Evolutionary conservation across 2,888 invertebrate genomes (phyloP).

Genomic region (Cenopis cana): DNA sequence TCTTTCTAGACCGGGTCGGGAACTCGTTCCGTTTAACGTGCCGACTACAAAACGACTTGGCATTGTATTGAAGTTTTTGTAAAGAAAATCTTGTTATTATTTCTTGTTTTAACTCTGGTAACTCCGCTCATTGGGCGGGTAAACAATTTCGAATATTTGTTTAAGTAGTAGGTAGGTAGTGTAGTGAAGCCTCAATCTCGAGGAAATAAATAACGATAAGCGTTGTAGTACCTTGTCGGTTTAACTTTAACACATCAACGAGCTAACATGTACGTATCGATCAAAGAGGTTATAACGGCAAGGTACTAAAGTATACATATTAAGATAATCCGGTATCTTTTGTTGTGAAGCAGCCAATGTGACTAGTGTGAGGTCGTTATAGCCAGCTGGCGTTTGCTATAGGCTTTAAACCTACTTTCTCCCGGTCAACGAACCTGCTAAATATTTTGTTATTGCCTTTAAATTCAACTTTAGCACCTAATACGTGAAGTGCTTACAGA

Average conservation of each 20-base stretch:
- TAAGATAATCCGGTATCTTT: background rate
- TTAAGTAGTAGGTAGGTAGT: too few relatives aligned
- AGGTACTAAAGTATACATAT: conserved; percentile 1
- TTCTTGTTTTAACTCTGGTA: conserved; percentile 55
- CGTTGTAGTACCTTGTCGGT: background rate
- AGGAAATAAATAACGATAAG: background rate
- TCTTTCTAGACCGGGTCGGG: conserved; percentile 67
- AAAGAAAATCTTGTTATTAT: conserved; percentile 70
- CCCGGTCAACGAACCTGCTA: conserved; percentile 17
- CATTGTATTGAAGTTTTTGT: conserved; percentile 72
- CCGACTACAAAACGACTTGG: conserved; percentile 64
- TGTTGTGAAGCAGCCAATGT: conserved; percentile 1
- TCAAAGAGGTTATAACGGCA: background rate
- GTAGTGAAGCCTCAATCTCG: background rate
- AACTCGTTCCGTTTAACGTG: conserved; percentile 74
- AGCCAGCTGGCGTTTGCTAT: conserved; percentile 11
- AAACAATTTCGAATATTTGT: conserved; percentile 34
- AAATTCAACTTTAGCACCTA: background rate
- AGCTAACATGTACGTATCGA: background rate
- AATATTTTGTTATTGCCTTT: background rate
- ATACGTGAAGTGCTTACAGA: background rate
- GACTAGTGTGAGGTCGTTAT: background rate
- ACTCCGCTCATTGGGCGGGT: conserved; percentile 30
- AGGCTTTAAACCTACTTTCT: conserved; percentile 34
- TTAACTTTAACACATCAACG: background rate